Percentiles rank a stretch among this genome's conserved stretches.
These are phyloP conservation scores for Erpornis zantholeuca DNA, from an alignment of 2,113 vertebrate species.

Conservation along the genomic window DNA sequence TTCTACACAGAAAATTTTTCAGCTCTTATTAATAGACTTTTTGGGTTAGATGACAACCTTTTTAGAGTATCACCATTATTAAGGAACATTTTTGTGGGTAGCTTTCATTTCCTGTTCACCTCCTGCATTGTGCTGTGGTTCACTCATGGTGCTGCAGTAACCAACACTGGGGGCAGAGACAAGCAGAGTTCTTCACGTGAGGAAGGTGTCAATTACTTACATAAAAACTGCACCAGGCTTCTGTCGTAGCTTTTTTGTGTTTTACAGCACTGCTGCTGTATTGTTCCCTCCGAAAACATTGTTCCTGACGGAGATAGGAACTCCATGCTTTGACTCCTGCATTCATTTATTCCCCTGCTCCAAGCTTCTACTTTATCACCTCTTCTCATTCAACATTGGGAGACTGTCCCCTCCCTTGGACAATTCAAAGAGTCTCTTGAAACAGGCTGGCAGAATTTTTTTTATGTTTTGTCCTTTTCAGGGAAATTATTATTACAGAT, in stretches of 20 bases:
- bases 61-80: neutral
- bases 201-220: neutral
- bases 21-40: neutral
- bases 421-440: neutral
- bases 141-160: neutral
- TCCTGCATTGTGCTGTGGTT: neutral
- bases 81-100: neutral
- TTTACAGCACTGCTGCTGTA: neutral
- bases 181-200: neutral
- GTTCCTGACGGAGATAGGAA: neutral
- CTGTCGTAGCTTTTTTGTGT: neutral
- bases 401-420: neutral
- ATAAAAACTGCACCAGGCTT: neutral
- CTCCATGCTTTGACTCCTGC: neutral
- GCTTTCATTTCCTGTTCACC: constrained; percentile 38
- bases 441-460: neutral
- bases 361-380: neutral
- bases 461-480: neutral
- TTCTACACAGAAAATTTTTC: neutral
- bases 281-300: neutral
- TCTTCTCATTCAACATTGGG: neutral
- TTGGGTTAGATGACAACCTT: neutral
- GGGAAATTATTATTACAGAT: neutral
- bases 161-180: neutral
- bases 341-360: neutral